phyloP scores from a whole-genome alignment of 2,797 vertebrate genomes.

The Phyllotis vaccarum region DNA sequence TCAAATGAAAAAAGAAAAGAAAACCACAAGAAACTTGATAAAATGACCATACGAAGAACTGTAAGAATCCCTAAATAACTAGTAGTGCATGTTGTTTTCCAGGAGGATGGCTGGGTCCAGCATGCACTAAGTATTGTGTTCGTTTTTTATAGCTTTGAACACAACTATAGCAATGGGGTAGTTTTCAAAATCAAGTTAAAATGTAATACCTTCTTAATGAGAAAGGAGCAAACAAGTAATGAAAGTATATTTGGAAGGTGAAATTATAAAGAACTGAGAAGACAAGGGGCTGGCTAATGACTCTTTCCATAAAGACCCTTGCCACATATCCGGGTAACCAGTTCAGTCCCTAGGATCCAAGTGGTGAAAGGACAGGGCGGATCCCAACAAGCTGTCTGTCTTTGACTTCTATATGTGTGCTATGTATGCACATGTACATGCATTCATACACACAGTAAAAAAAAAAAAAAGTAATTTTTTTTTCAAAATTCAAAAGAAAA shows the following conservation, averaged over 20 bases:
- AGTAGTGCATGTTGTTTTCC: not conserved
- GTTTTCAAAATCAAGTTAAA: slow-evolving; percentile 41
- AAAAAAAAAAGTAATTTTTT: not conserved
- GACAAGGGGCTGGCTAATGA: not conserved
- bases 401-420: not conserved
- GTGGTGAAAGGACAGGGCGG: not conserved
- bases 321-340: not conserved
- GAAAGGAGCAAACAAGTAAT: not conserved
- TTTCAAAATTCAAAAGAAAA: not conserved
- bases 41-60: not conserved
- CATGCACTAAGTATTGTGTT: not conserved
- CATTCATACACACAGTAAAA: not conserved
- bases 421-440: not conserved
- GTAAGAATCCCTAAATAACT: not conserved
- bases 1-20: not conserved
- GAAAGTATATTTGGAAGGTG: not conserved
- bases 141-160: not conserved
- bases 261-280: slow-evolving; percentile 16
- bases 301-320: not conserved
- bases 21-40: not conserved
- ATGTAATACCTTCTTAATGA: slow-evolving; percentile 1
- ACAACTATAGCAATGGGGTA: not conserved
- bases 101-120: not conserved
- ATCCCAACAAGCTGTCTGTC: not conserved
- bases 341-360: not conserved